These are phyloP conservation scores for Zoanthus gigantus DNA, from an alignment of 92 coral and sea anemone species.

Conservation along the genomic window DNA sequence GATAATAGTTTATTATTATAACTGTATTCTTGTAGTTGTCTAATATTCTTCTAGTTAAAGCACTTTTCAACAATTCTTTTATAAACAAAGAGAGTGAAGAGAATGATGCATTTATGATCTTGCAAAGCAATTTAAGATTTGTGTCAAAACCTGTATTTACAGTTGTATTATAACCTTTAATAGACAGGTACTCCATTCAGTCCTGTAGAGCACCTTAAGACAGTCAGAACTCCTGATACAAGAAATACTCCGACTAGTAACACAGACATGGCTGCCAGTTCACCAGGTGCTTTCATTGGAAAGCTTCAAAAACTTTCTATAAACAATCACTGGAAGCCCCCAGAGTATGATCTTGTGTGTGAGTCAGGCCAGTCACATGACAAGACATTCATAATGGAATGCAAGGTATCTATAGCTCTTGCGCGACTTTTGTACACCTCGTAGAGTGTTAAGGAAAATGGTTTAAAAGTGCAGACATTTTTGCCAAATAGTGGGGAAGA, in stretches of 20 bases:
- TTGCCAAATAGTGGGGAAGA: too few species aligned
- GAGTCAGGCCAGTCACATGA: slow-evolving; percentile 76
- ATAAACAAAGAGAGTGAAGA: too few species aligned
- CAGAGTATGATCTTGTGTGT: slow-evolving; percentile 46
- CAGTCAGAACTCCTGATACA: slow-evolving; percentile 12
- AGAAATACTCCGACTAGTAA: neutral
- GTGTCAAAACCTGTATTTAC: neutral
- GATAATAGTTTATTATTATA: too few species aligned
- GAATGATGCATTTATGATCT: too few species aligned
- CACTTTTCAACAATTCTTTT: too few species aligned
- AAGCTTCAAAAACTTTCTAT: slow-evolving; percentile 67
- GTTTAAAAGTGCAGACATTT: too few species aligned
- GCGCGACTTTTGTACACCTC: too few species aligned
- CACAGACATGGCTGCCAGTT: slow-evolving; percentile 24
- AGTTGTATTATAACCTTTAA: neutral
- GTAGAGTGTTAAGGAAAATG: too few species aligned
- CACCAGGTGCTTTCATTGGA: slow-evolving; percentile 62
- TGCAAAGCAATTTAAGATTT: too few species aligned
- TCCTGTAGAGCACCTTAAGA: neutral
- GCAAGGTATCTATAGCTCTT: slow-evolving; percentile 56
- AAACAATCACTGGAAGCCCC: slow-evolving; percentile 63
- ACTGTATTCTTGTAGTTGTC: too few species aligned
- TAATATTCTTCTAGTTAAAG: too few species aligned
- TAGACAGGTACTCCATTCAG: slow-evolving; percentile 25
- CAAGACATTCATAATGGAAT: slow-evolving; percentile 68